phyloP scores from a whole-genome alignment of 2,797 vertebrate genomes.

The Triplophysa bombifrons region DNA sequence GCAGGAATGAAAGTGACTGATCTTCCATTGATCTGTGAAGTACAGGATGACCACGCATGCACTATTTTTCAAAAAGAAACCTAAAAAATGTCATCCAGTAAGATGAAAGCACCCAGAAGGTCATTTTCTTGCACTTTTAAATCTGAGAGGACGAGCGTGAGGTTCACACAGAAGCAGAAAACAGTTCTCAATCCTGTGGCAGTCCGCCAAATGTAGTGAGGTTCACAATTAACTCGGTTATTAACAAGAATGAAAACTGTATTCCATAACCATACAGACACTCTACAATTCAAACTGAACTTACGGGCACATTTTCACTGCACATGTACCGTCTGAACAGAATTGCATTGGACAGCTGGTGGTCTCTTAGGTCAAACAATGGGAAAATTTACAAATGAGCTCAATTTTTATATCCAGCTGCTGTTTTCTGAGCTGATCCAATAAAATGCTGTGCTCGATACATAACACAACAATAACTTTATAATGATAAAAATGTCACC shows the following conservation, averaged over 20 bases:
- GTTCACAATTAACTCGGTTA: background rate
- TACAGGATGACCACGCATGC: constrained; percentile 11
- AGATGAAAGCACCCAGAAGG: constrained; percentile 5
- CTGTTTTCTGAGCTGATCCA: background rate
- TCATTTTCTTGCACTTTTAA: constrained; percentile 4
- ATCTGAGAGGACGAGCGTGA: background rate
- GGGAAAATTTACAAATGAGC: background rate
- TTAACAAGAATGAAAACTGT: background rate
- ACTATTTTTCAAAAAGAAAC: constrained; percentile 26
- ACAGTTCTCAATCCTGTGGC: background rate
- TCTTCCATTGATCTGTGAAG: constrained; percentile 32
- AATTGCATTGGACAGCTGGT: background rate
- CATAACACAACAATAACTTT: no score
- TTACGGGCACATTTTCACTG: background rate
- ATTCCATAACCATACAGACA: background rate
- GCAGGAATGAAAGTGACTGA: constrained; percentile 17
- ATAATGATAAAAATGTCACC: background rate
- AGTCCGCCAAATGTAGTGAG: background rate
- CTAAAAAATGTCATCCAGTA: constrained; percentile 10
- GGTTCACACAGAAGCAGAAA: background rate
- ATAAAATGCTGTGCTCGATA: background rate
- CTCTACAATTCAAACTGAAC: no score
- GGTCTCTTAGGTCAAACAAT: background rate
- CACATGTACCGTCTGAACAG: background rate
- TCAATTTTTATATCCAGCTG: background rate